Evolutionary conservation across 30 jellyfish, hydroid and myxozoan genomes (phyloP).

Genomic region (Aurelia aurita complex sp. Pacific): DNA sequence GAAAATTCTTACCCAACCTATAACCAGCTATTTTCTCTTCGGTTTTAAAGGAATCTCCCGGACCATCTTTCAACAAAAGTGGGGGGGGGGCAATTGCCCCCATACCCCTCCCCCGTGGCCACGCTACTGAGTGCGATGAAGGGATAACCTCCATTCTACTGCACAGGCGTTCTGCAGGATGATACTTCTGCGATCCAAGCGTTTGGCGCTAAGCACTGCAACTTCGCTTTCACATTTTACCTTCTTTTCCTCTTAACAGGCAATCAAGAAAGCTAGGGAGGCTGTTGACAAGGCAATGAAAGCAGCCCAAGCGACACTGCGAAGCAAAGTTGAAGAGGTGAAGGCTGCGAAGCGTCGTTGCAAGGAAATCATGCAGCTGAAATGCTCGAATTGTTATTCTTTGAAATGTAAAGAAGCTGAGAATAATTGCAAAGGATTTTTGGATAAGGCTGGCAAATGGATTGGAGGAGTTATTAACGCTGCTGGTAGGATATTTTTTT

Average conservation of each 20-base stretch:
- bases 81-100: too few species aligned
- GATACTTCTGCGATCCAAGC: too few species aligned
- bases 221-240: too few species aligned
- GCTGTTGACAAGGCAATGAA: slow-evolving; percentile 96
- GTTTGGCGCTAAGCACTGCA: too few species aligned
- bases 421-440: slow-evolving; percentile 95
- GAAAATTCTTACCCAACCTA: too few species aligned
- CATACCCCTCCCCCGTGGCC: too few species aligned
- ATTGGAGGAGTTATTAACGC: slow-evolving; percentile 97
- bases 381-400: slow-evolving; percentile 84
- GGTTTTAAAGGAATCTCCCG: too few species aligned
- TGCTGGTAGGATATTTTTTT: slow-evolving; percentile 66
- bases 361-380: slow-evolving; percentile 82
- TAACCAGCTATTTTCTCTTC: too few species aligned
- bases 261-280: slow-evolving; percentile 87
- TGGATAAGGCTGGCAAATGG: slow-evolving; percentile 99
- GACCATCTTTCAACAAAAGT: too few species aligned
- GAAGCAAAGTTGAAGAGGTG: slow-evolving; percentile 92
- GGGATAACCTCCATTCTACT: too few species aligned
- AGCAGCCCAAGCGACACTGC: slow-evolving; percentile 88
- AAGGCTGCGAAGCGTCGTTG: slow-evolving; percentile 91
- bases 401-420: slow-evolving; percentile 97
- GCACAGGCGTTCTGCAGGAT: too few species aligned
- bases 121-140: too few species aligned
- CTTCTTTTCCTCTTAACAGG: slow-evolving; percentile 42